Evolutionary conservation across 2,113 vertebrate genomes (phyloP), one percentile per base, ranked within the genome.

Genomic region (Theristicus caerulescens): DNA sequence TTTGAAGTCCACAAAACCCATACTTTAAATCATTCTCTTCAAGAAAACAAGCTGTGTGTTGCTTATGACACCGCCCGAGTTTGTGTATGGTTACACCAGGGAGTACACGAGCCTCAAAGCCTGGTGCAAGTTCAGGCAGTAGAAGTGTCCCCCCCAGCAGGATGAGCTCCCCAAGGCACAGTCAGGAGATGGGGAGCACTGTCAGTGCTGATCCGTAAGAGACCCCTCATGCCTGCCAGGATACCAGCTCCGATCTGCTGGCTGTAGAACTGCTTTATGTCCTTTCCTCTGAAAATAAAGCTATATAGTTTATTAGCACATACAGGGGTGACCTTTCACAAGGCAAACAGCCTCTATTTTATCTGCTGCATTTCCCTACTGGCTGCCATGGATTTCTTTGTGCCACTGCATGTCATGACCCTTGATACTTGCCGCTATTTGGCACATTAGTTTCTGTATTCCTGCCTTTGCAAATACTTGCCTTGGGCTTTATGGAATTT

Each of bases 71-170:
- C 20, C 13, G 21, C 17, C 26, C 3, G 3, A 36, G 46, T 34
- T 44, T 25, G 11, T 8, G 24, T 11, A 16, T 7, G 7, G 20
- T 38, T 69, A 38, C 8, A 7, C 3, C 62, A 67, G 13, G 27
- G 26, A 6, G 55, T 1, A 16, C 19, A 1, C 3, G 12, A 52
- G 16, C 17, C 40, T 36, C 44, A 47, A 16, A 42, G 22, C 12
- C 54, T 22, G 29, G 49, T 10, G 22, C 25, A 27, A 7, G 0
- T 1, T 1, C 2, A 1, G 40, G 31, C 42, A 38, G 34, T 4
- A 69, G 14, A 3, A 51, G 38, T 0, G 4, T 3, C 57, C 12
- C 5, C 25, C 16, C 16, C 9, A 16, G n/a, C 32, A 55, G 61
- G 26, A 19, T 16, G 6, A 32, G 4, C 31, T 72, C 32, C 22